A percentile compares a stretch with the other conserved stretches of the same genome.
Conservation (phyloP, 1,140 invertebrate species). For the Ceratina japonica region DNA sequence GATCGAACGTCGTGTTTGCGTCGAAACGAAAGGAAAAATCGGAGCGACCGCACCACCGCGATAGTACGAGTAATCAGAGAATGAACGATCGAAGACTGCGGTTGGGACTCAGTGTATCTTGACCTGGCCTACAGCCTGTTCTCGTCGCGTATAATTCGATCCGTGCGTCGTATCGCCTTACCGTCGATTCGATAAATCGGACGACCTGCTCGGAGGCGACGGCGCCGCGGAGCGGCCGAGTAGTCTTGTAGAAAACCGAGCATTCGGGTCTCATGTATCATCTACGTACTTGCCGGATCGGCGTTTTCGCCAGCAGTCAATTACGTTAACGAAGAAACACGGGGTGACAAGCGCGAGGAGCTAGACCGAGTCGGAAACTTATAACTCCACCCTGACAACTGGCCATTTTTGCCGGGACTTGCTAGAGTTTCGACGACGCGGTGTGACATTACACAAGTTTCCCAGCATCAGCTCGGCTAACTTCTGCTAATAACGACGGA, state of each 20-base stretch:
- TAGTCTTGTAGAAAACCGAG: constrained; percentile 22
- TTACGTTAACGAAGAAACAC: constrained; percentile 75
- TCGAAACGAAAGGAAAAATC: neutral
- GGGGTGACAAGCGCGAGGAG: constrained; percentile 55
- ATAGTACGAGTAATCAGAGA: constrained; percentile 18
- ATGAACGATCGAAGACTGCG: constrained; percentile 32
- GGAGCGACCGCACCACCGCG: neutral
- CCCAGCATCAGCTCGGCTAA: constrained; percentile 63
- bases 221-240: constrained; percentile 9
- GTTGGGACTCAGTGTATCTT: constrained; percentile 35
- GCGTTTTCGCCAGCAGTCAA: constrained; percentile 56
- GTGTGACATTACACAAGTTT: constrained; percentile 38
- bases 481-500: constrained; percentile 76
- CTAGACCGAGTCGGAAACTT: constrained; percentile 38
- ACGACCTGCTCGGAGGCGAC: constrained; percentile 9
- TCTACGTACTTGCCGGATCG: constrained; percentile 41
- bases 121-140: neutral
- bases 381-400: constrained; percentile 47
- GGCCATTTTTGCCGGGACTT: constrained; percentile 37
- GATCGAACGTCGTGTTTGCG: no score
- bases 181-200: constrained; percentile 50
- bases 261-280: constrained; percentile 57
- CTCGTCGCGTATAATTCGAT: constrained; percentile 39
- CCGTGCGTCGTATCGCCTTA: constrained; percentile 33
- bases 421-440: constrained; percentile 21